These are phyloP conservation scores for Myotis vivesi DNA, from an alignment of 2,797 vertebrate genomes.

Conservation along the genomic window DNA sequence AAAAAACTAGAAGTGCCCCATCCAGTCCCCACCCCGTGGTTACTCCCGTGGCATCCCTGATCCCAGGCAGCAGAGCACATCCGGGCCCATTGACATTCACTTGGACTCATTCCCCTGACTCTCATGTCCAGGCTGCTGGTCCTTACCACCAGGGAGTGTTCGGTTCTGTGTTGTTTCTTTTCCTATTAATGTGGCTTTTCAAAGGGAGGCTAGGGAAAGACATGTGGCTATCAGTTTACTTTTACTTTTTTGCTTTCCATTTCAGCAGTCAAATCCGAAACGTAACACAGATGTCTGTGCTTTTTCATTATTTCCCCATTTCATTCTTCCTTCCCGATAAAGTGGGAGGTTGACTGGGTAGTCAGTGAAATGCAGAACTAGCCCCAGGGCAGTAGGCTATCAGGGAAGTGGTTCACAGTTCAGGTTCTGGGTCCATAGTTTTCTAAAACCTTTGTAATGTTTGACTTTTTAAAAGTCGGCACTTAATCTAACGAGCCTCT, in stretches of 20 bases:
- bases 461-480: neutral
- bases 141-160: neutral
- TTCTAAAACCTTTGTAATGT: slow-evolving; percentile 28
- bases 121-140: neutral
- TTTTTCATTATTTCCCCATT: neutral
- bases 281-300: neutral
- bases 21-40: neutral
- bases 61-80: neutral
- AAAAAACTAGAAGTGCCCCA: neutral
- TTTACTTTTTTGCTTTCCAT: slow-evolving; percentile 23
- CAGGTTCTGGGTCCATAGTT: neutral
- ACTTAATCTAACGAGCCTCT: neutral
- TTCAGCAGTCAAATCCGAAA: slow-evolving; percentile 37
- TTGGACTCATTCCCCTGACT: neutral
- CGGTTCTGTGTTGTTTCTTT: neutral
- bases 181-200: neutral
- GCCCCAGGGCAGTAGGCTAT: neutral
- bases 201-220: neutral
- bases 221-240: neutral
- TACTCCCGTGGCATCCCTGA: neutral
- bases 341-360: neutral
- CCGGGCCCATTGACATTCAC: neutral
- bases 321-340: neutral
- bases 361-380: neutral
- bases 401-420: neutral